phyloP scores from a whole-genome alignment of 1,140 invertebrate genomes.

The Oedothorax gibbosus region DNA sequence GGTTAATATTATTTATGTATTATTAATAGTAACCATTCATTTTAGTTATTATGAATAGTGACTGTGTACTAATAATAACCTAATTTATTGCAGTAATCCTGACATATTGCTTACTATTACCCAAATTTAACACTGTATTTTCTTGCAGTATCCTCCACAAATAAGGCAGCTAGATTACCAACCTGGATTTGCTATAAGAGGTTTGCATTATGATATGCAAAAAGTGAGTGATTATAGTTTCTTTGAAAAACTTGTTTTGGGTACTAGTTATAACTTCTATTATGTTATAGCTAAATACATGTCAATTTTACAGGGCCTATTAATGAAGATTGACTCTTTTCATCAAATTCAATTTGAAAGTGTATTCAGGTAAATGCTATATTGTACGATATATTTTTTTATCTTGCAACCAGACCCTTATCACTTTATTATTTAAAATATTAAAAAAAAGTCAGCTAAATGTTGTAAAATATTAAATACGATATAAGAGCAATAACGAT shows the following conservation, averaged over 20 bases:
- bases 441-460: too few relatives aligned
- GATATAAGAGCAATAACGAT: too few relatives aligned
- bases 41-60: too few relatives aligned
- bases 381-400: too few relatives aligned
- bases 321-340: conserved; percentile 96
- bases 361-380: conserved; percentile 79
- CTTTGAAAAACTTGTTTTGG: background rate
- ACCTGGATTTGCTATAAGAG: conserved; percentile 90
- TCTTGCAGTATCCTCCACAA: conserved; percentile 85
- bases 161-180: conserved; percentile 86
- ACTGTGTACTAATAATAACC: too few relatives aligned
- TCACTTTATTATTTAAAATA: too few relatives aligned
- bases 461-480: too few relatives aligned
- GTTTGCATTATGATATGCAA: conserved; percentile 96
- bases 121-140: background rate
- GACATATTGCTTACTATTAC: too few relatives aligned
- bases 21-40: too few relatives aligned
- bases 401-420: too few relatives aligned
- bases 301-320: conserved; percentile 74
- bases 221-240: conserved; percentile 71
- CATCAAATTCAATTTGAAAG: conserved; percentile 95
- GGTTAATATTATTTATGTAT: too few relatives aligned
- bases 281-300: background rate
- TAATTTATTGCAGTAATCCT: too few relatives aligned
- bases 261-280: background rate